Base-by-base conservation (phyloP, 2,888 invertebrate genomes). In the Xestobium rufovillosum region DNA sequence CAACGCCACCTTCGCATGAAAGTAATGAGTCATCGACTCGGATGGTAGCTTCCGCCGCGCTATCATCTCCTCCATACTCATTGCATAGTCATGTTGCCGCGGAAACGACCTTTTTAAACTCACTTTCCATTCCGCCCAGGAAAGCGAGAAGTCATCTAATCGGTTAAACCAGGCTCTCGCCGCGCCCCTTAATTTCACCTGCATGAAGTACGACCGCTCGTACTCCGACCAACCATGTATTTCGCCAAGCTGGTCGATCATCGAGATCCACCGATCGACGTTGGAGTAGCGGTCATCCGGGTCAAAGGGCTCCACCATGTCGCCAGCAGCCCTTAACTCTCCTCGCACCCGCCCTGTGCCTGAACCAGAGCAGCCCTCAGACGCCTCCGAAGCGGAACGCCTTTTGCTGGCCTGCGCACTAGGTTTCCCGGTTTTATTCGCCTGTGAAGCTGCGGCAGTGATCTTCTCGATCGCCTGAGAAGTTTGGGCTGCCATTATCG, bases 21-120 rank as follows among this genome's bases (percentile, higher is more conserved):
- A 56, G 27, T 55, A 57, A 23, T 47, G 49, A 2, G 53, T 51
- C 53, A 55, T 57, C 2, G 48, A 42, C 13, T 28, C 41, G 0
- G n/a, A n/a, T n/a, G n/a, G n/a, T n/a, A n/a, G n/a, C n/a, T n/a
- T n/a, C n/a, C n/a, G n/a, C n/a, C n/a, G n/a, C n/a, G n/a, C n/a
- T n/a, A n/a, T n/a, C n/a, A n/a, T n/a, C n/a, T n/a, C n/a, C n/a
- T n/a, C n/a, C n/a, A n/a, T n/a, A n/a, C n/a, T n/a, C n/a, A n/a
- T n/a, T n/a, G n/a, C n/a, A n/a, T n/a, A n/a, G n/a, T n/a, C n/a
- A n/a, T n/a, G n/a, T n/a, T 49, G 45, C 17, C 50, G 39, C 3
- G 43, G 45, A 16, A 47, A 47, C 10, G 43, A 43, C 8, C 13
- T 35, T 26, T 16, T 23, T 8, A 45, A 19, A 1, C 13, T 28